Percentiles rank a stretch among this genome's conserved stretches.
Conservation (phyloP, 2,113 vertebrate species). For the human region DNA sequence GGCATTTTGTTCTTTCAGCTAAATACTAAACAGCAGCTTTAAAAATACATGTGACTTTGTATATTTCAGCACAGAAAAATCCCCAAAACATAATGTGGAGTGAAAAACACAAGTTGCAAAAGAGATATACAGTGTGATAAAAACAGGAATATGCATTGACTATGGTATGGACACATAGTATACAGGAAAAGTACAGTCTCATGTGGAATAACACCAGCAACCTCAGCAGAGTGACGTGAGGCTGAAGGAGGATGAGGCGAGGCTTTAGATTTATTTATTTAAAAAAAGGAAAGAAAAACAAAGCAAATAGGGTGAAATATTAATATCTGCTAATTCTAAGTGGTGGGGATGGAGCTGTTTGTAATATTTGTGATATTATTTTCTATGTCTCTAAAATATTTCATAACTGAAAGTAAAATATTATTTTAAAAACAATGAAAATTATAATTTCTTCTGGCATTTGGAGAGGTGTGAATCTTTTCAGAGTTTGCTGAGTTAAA, state of each 20-base stretch:
- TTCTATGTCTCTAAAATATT: neutral
- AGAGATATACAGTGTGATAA: neutral
- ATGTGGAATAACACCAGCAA: neutral
- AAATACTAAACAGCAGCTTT: conserved; percentile 20
- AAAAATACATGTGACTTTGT: neutral
- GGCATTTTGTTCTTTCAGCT: neutral
- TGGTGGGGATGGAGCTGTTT: neutral
- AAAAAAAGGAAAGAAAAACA: neutral
- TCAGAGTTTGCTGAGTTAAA: neutral
- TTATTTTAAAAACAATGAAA: neutral
- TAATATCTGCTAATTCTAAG: conserved; percentile 2
- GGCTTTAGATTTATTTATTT: neutral
- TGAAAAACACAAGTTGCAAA: neutral
- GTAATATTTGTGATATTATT: neutral
- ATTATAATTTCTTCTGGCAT: neutral
- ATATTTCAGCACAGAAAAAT: neutral
- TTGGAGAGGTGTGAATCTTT: neutral
- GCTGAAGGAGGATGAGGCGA: neutral
- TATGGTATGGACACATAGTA: neutral
- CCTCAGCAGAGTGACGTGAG: neutral
- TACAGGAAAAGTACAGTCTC: neutral
- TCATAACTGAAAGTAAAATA: conserved; percentile 50
- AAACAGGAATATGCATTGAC: neutral
- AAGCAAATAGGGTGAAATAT: neutral
- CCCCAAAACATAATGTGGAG: neutral